Base-by-base conservation (phyloP, 2,797 vertebrate genomes). In the Molossus alvarezi region DNA sequence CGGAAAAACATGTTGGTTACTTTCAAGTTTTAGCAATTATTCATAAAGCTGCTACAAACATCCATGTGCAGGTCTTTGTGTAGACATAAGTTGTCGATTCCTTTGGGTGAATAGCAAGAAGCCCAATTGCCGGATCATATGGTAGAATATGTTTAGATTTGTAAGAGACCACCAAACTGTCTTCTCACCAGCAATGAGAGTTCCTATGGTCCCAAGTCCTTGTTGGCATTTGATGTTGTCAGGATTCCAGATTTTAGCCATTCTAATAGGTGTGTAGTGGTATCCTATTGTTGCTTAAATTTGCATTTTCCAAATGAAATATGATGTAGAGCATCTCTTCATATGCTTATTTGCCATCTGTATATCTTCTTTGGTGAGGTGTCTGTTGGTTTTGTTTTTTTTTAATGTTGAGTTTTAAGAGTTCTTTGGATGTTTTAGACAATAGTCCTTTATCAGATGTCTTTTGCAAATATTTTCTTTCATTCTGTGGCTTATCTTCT, bases 401-500 rank as follows among this genome's bases (percentile, higher is more conserved):
- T 33, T 33, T 33, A 73, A 69, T 60, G 23, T 86, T 77, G 41
- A 77, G 15, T 37, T 86, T 69, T 86, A 77, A 69, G 73, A 64
- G 18, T 92, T 84, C 71, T 84, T 76, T 67, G 37, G 18, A 13
- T 79, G 23, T 69, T 86, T 79, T 77, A 25, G 41, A 58, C 6
- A 77, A 67, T 14, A 57, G 27, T 45, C 15, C 33, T 75, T 76
- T 76, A 57, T 48, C 33, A 57, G 20, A 57, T 57, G 33, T 83
- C 27, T 58, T 85, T 84, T 67, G 27, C 10, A 85, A 92, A 69
- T 77, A 77, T 92, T 48, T 23, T 51, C 72, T 69, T n/a, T 29
- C 17, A 58, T 9, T 77, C 15, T 67, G 37, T 58, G 51, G 14
- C 27, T 77, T 76, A 55, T 67, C 41, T 81, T 90, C 29, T 90